Base-by-base conservation (phyloP, 2,113 vertebrate species). In the Paramisgurnus dabryanus region DNA sequence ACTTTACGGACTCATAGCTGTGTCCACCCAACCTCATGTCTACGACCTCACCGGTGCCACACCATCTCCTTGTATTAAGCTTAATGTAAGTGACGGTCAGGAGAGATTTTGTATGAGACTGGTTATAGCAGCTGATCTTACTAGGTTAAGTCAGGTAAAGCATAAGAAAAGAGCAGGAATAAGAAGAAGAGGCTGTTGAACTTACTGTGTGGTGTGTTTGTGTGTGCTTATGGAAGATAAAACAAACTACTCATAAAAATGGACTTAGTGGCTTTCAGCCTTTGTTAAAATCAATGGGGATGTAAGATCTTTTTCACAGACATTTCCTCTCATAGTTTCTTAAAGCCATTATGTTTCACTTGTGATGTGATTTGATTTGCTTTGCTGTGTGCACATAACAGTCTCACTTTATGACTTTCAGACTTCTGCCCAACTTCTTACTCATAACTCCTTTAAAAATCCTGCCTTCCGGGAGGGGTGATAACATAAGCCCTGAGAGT, bases 401-500 rank as follows among this genome's bases (percentile, higher is more conserved):
- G 11, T 65, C 63, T 47, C 39, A 80, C 69, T 72, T 64, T 41
- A 55, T 41, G 68, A 70, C 67, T 63, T 64, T 64, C 40, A 73
- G 60, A 73, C 45, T 43, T 41, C 8, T 34, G 27, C 80, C 34
- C 47, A 11, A 66, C 49, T 66, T 78, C 58, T 58, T 49, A 70
- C 39, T 66, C 68, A 72, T 41, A 27, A 50, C 68, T 72, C 58
- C 66, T 77, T 79, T 76, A 72, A 86, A 78, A 79, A 85, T 73
- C 76, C 71, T 68, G 78, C 67, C 72, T 57, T 67, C 27, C 6
- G 60, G 80, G 13, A 83, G 79, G 39, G 67, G 80, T 77, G 82
- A 73, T 71, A 86, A 75, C 82, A 80, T 85, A 85, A 60, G 65
- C 66, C 80, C 47, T 85, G 60, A 78, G 78, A 86, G 83, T 86